These are phyloP conservation scores for Tyria jacobaeae DNA, from an alignment of 2,888 invertebrate species.

Conservation along the genomic window DNA sequence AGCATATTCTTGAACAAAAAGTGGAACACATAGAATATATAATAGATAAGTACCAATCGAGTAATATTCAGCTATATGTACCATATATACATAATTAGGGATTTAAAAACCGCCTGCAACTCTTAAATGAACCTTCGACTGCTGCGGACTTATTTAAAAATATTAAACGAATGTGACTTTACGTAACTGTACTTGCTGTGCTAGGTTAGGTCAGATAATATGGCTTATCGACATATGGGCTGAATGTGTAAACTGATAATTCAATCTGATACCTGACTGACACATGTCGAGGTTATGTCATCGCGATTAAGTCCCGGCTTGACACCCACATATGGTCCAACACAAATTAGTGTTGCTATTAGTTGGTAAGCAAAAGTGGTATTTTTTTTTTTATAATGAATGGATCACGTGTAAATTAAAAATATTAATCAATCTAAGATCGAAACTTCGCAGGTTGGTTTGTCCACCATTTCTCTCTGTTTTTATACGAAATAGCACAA, in stretches of 20 bases:
- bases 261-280: too few relatives aligned
- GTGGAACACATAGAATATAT: neutral
- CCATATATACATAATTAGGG: too few relatives aligned
- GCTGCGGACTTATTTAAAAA: neutral
- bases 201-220: neutral
- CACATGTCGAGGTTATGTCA: too few relatives aligned
- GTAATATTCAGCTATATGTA: too few relatives aligned
- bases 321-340: neutral
- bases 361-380: conserved; percentile 44
- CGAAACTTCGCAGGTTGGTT: neutral
- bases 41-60: too few relatives aligned
- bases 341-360: conserved; percentile 1
- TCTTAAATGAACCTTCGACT: neutral
- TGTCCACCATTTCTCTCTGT: neutral
- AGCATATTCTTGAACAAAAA: neutral
- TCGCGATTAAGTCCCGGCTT: too few relatives aligned
- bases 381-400: conserved; percentile 19
- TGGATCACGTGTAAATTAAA: neutral
- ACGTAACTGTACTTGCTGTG: neutral
- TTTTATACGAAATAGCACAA: conserved; percentile 32
- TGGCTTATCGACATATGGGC: neutral
- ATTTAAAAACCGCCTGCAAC: too few relatives aligned
- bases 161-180: neutral
- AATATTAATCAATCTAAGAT: conserved; percentile 5
- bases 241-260: neutral